Base-by-base conservation (phyloP, 2,113 vertebrate genomes). In the Corvus cornix region DNA sequence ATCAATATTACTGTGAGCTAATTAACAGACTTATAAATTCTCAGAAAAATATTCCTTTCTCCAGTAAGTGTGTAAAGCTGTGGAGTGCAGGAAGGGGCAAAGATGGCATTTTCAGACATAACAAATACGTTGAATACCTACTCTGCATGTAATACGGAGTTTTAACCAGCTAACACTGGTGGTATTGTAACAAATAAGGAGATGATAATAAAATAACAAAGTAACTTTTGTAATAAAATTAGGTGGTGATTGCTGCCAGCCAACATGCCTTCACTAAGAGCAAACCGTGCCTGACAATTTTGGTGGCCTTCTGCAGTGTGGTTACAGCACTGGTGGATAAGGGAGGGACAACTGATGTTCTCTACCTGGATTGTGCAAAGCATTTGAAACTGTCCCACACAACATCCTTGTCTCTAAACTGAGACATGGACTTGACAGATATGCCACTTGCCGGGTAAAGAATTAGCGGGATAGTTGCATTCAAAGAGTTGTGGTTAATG, bases 1-100 rank as follows among this genome's bases (percentile, higher is more conserved):
- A 94, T 90, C 89, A 73, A 73, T 92, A 93, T 85, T 78, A 93
- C 68, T 56, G 68, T 49, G 51, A 94, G 66, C 73, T 96, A 93
- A 94, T 96, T 89, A 95, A 87, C 44, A 94, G 58, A 64, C 18
- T 75, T 77, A 24, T 82, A 74, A 81, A 94, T 66, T 90, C n/a
- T 72, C 19, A 51, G 53, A 56, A 92, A 94, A 94, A 53, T 46
- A 84, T 53, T 92, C 31, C 11, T 76, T 89, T 84, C 31, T 87
- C 9, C 56, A 78, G 1, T n/a, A 76, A 81, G 4, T 27, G 14
- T 39, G 10, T 41, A 77, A 90, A 14, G 75, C 51, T 86, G 37
- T 13, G 21, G 43, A 84, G n/a, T 44, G 17, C 56, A 84, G 41
- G 33, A 92, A 90, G 16, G 26, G 28, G 9, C 28, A 94, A 90